A percentile compares a stretch with the other conserved stretches of the same genome.
Conservation (phyloP, 2,113 vertebrate species). For the Rhinoptilus africanus region DNA sequence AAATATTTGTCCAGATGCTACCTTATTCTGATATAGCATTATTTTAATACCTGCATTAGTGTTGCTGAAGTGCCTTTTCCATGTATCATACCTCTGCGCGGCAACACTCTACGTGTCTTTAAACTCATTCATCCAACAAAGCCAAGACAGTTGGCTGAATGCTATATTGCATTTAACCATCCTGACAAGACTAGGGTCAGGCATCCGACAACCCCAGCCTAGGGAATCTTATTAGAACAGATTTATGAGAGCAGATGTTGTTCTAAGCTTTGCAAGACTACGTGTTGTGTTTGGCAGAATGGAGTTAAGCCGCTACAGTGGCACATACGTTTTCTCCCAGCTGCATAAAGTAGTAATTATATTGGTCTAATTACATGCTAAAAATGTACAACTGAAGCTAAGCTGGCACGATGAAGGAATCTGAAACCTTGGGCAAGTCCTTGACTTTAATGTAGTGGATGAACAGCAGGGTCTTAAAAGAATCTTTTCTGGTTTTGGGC, state of each 20-base stretch:
- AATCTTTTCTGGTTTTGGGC: background rate
- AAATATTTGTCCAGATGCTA: background rate
- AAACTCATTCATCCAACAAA: background rate
- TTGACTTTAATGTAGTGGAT: background rate
- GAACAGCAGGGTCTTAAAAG: background rate
- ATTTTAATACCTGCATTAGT: background rate
- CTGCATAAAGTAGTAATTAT: slow-evolving; percentile 13
- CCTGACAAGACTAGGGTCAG: background rate
- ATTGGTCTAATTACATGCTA: background rate
- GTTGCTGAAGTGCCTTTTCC: background rate
- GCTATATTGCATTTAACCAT: background rate
- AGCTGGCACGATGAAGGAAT: background rate
- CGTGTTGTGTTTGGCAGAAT: background rate
- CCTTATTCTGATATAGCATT: background rate
- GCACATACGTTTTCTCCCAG: background rate
- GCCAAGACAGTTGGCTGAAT: background rate
- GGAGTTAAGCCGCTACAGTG: background rate
- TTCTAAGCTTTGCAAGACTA: background rate
- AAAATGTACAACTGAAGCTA: slow-evolving; percentile 12
- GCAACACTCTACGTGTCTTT: background rate
- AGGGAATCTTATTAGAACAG: background rate
- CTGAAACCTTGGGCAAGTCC: background rate
- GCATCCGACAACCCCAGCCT: background rate
- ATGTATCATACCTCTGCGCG: background rate
- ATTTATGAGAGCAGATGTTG: slow-evolving; percentile 11